phyloP scores from a whole-genome alignment of 2,797 vertebrate species.

The Mormyrus hasselquistii region DNA sequence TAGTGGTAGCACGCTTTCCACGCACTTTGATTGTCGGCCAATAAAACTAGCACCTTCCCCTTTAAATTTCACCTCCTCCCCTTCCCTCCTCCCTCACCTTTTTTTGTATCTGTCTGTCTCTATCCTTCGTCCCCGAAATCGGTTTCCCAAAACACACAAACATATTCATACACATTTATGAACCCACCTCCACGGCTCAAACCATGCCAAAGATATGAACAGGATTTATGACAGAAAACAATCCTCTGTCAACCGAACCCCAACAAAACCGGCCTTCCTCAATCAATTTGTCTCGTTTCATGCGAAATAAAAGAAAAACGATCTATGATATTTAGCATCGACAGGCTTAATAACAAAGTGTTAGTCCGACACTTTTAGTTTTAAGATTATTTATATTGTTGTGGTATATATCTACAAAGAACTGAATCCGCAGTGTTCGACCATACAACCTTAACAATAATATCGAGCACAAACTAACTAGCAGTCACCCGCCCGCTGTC shows the following conservation, averaged over 20 bases:
- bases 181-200: slow-evolving; percentile 3
- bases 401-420: slow-evolving; percentile 40
- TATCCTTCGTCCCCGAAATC: slow-evolving; percentile 49
- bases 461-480: slow-evolving; percentile 78
- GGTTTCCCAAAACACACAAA: slow-evolving; percentile 29
- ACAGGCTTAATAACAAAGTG: slow-evolving; percentile 20
- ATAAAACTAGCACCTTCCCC: slow-evolving; percentile 38
- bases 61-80: slow-evolving; percentile 52
- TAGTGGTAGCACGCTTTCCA: background rate
- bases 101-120: slow-evolving; percentile 48
- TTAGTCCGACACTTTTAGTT: slow-evolving; percentile 44
- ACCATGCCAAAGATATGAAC: slow-evolving; percentile 14
- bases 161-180: slow-evolving; percentile 16
- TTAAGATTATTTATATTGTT: slow-evolving; percentile 36
- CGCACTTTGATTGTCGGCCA: slow-evolving; percentile 22
- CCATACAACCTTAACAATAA: slow-evolving; percentile 91
- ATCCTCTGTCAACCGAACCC: slow-evolving; percentile 34
- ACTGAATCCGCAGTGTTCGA: slow-evolving; percentile 70
- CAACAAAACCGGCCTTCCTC: slow-evolving; percentile 52
- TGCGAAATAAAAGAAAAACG: slow-evolving; percentile 27
- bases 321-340: background rate
- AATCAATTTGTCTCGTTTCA: slow-evolving; percentile 45
- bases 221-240: slow-evolving; percentile 10
- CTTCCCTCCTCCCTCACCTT: slow-evolving; percentile 38
- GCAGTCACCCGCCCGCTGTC: slow-evolving; percentile 65